Percentiles rank a stretch among this genome's conserved stretches.
phyloP scores from a whole-genome alignment of 2,888 invertebrate genomes.

The Brachynemurus nebulosus region DNA sequence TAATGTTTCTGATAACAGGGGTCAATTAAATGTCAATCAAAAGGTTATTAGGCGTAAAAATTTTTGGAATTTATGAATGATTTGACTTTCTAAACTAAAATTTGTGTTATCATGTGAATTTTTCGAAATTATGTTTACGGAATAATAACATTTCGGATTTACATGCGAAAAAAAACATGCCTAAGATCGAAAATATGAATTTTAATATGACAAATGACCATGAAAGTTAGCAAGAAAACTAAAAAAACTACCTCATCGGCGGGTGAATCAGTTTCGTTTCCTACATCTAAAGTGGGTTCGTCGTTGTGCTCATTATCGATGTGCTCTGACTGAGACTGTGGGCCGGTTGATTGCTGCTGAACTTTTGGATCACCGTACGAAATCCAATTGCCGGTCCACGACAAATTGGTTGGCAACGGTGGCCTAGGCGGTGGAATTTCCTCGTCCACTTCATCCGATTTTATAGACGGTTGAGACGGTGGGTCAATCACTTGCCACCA shows the following conservation, averaged over 20 bases:
- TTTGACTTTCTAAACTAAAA: too few species aligned
- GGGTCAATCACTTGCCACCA: conserved; percentile 34
- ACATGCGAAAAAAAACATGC: too few species aligned
- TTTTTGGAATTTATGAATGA: too few species aligned
- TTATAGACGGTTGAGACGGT: too few species aligned
- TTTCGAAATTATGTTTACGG: too few species aligned
- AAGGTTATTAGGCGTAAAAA: too few species aligned
- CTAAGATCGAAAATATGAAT: too few species aligned
- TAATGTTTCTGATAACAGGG: too few species aligned
- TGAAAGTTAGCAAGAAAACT: not conserved
- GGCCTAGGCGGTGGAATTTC: conserved; percentile 20
- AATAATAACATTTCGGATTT: too few species aligned
- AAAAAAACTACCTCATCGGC: conserved; percentile 14
- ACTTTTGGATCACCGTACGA: conserved; percentile 23
- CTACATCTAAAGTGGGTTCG: not conserved
- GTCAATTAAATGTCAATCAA: too few species aligned
- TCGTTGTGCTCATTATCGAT: not conserved
- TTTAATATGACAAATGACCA: not conserved
- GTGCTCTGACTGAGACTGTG: too few species aligned
- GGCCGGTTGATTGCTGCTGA: conserved; percentile 26
- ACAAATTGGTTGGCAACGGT: conserved; percentile 16
- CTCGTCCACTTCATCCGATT: conserved; percentile 32
- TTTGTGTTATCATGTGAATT: too few species aligned
- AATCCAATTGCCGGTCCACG: conserved; percentile 3
- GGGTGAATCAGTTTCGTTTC: conserved; percentile 15